Percentiles rank a stretch among this genome's conserved stretches.
These are phyloP conservation scores for Phaetusa simplex DNA, from an alignment of 2,113 vertebrate genomes.

Conservation along the genomic window DNA sequence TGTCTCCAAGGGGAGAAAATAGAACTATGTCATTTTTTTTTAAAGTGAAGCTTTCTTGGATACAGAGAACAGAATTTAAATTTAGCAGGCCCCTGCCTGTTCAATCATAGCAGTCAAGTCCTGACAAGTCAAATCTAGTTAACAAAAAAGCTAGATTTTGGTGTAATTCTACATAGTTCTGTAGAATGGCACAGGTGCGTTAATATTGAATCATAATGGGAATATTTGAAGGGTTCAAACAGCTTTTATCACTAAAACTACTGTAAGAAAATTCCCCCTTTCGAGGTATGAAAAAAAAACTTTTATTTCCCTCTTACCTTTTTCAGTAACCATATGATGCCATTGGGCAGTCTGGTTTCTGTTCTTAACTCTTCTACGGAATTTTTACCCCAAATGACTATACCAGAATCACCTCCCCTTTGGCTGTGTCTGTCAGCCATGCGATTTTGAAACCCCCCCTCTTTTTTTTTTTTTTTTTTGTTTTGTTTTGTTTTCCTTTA, in stretches of 20 bases:
- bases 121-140: not conserved
- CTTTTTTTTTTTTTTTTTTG: no score
- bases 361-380: not conserved
- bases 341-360: not conserved
- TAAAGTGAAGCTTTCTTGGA: not conserved
- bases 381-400: no score
- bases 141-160: not conserved
- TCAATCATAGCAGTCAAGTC: not conserved
- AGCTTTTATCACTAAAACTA: not conserved
- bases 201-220: fast-evolving
- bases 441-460: fast-evolving
- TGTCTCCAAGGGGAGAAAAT: not conserved
- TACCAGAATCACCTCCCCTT: not conserved
- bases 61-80: not conserved
- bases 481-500: fast-evolving
- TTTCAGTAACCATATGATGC: not conserved
- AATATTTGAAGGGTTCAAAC: not conserved
- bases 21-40: fast-evolving
- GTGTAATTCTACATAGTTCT: not conserved
- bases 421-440: not conserved
- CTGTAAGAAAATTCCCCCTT: not conserved
- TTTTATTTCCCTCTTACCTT: not conserved
- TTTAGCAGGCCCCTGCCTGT: not conserved
- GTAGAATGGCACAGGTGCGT: not conserved
- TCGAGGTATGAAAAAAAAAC: not conserved